Evolutionary conservation across 2,888 invertebrate genomes (phyloP), one percentile per base, ranked within the genome.

Genomic region (Eilema caniola): DNA sequence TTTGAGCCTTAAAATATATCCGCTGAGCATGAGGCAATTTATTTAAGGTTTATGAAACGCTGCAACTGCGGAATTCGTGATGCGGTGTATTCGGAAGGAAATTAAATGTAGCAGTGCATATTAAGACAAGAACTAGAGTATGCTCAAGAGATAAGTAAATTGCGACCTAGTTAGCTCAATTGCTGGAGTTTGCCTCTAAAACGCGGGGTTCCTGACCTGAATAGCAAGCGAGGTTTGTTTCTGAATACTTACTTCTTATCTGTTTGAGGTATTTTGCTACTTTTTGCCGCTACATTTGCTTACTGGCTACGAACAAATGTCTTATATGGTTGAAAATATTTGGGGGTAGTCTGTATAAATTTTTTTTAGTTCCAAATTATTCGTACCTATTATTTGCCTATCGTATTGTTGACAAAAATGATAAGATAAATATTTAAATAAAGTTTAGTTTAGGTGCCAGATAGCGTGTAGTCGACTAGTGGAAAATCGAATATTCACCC

Each of bases 141-240:
- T 75, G 66, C 78, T 74, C 82, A 66, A 74, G 82, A 82, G 82
- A 82, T 82, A 82, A 82, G 78, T 78, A 78, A 83, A 83, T 76
- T 82, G 72, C 75, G 82, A 82, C 82, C 82, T 78, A 82, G 83
- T 83, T 82, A 83, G 78, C 76, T 77, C 78, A 80, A 83, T 83
- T 83, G 80, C 82, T 78, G 71, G 78, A 83, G 84, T 82, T 83
- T 76, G 78, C 74, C 75, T 75, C 80, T 78, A 73, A 83, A 82
- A 75, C 78, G 75, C 68, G 64, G 73, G 78, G 74, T 74, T 74
- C 74, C 68, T 74, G 74, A 73, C 67, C 66, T 83, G 82, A 82
- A 82, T 83, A 79, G 73, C 74, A 83, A 83, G 75, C 72, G 72
- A 75, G 75, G 69, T 79, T 79, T 71, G 68, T 81, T 81, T 71